Percentiles rank a stretch among this genome's conserved stretches.
Conservation (phyloP, 2,888 invertebrate species). For the Mactromeris polynyma region DNA sequence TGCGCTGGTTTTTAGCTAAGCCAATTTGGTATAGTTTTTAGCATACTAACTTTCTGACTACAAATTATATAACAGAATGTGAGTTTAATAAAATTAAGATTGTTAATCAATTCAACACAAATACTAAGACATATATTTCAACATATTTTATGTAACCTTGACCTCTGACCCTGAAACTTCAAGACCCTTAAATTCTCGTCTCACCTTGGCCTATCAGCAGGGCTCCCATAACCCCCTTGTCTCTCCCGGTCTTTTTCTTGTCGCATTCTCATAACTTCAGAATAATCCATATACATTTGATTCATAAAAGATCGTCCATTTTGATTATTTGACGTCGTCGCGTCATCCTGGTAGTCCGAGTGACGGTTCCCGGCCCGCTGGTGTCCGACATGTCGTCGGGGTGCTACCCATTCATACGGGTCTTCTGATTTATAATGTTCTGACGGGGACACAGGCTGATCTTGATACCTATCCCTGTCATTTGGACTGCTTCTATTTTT, state of each 20-base stretch:
- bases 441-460: constrained; percentile 42
- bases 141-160: background rate
- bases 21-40: too few relatives aligned
- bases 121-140: too few relatives aligned
- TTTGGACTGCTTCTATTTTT: constrained; percentile 63
- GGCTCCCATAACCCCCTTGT: constrained; percentile 67
- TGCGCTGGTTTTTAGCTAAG: too few relatives aligned
- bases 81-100: too few relatives aligned
- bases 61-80: too few relatives aligned
- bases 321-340: constrained; percentile 52
- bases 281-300: constrained; percentile 84
- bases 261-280: constrained; percentile 75
- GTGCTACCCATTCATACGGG: constrained; percentile 81
- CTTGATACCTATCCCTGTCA: constrained; percentile 45
- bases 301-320: constrained; percentile 80
- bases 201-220: constrained; percentile 79
- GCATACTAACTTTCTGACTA: too few relatives aligned
- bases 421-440: constrained; percentile 71
- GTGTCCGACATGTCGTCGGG: constrained; percentile 53
- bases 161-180: constrained; percentile 27
- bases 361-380: constrained; percentile 46
- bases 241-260: constrained; percentile 61
- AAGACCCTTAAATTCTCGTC: constrained; percentile 40
- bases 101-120: too few relatives aligned
- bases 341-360: constrained; percentile 46